phyloP scores from a whole-genome alignment of 2,797 vertebrate genomes.

The Eulemur rubriventer region DNA sequence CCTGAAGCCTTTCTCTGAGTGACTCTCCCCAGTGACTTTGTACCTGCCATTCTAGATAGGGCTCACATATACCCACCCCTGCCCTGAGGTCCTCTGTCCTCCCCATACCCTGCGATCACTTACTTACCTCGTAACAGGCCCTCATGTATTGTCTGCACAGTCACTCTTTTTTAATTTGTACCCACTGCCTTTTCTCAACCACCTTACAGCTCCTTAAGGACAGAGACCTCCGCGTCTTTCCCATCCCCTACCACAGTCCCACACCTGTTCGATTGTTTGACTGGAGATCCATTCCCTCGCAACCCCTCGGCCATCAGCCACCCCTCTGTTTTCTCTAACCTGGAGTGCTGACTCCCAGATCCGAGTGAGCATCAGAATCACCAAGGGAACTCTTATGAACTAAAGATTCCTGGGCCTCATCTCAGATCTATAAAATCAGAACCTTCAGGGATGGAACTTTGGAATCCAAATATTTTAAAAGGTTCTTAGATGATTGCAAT shows the following conservation, averaged over 20 bases:
- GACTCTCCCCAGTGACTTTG: not conserved
- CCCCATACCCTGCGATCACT: not conserved
- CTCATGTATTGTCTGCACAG: not conserved
- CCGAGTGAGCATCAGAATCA: not conserved
- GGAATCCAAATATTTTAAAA: not conserved
- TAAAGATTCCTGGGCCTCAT: not conserved
- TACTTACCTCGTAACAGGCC: not conserved
- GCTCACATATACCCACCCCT: not conserved
- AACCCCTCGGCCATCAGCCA: not conserved
- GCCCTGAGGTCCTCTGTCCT: not conserved
- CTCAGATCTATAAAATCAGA: not conserved
- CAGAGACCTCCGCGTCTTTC: not conserved
- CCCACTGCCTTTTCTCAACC: not conserved
- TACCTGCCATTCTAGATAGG: not conserved
- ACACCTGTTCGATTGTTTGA: not conserved
- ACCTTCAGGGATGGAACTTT: not conserved
- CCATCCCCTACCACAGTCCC: not conserved
- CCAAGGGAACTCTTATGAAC: not conserved
- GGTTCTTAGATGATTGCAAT: not conserved
- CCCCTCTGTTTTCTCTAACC: not conserved
- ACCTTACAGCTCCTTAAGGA: not conserved
- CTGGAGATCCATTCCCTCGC: not conserved
- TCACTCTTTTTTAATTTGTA: not conserved
- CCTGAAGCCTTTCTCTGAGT: not conserved
- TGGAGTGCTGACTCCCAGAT: not conserved